These are phyloP conservation scores for Lepus americanus DNA, from an alignment of 2,113 vertebrate species.

Conservation along the genomic window DNA sequence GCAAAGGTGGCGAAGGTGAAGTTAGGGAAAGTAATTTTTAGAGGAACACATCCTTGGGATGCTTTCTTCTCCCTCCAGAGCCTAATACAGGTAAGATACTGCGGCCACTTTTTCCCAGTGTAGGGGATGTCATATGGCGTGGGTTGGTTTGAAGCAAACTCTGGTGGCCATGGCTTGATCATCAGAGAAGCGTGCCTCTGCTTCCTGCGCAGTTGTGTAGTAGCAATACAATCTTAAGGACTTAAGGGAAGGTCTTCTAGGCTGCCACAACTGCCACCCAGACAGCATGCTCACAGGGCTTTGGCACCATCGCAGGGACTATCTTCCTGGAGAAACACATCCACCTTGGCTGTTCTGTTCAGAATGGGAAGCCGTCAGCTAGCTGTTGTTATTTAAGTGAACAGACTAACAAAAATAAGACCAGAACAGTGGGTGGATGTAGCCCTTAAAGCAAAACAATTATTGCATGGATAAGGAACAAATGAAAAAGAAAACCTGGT, in stretches of 20 bases:
- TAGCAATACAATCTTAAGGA: neutral
- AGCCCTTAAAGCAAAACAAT: neutral
- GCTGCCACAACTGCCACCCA: neutral
- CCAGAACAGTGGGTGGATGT: neutral
- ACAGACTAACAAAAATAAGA: slow-evolving; percentile 14
- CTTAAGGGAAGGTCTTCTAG: neutral
- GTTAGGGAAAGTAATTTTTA: neutral
- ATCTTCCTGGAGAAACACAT: neutral
- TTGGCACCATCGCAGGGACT: neutral
- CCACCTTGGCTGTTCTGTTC: neutral
- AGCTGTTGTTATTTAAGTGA: neutral
- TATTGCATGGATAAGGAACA: neutral
- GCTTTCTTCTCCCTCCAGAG: neutral
- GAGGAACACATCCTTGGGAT: neutral
- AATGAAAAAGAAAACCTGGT: slow-evolving; percentile 26
- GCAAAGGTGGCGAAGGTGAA: neutral
- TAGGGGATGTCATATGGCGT: too few relatives aligned
- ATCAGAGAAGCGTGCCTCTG: neutral
- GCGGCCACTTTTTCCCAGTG: neutral
- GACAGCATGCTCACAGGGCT: neutral
- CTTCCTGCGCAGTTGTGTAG: neutral
- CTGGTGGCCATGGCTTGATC: neutral
- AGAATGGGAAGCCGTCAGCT: neutral
- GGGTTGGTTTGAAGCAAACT: neutral
- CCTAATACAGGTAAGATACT: neutral